Base-by-base conservation (phyloP, 2,888 invertebrate species). In the Argynnis bischoffii region DNA sequence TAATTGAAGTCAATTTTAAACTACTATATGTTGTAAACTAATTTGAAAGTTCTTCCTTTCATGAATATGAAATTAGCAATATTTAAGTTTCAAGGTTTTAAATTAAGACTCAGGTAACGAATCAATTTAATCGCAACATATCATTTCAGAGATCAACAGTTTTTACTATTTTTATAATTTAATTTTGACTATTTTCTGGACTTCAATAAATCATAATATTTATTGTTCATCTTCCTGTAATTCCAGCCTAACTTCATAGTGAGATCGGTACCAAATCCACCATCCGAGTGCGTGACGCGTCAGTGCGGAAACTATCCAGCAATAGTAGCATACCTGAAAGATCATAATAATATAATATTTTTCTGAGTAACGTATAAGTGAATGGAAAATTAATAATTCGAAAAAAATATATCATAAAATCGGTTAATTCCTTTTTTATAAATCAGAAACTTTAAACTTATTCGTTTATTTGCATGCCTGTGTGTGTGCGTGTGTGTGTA, bases 191-290 rank as follows among this genome's bases (percentile, higher is more conserved):
- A 0, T 41, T 11, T 41, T 41, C 0, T 41, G 11, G 35, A 11
- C 11, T 11, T 35, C 11, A 41, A 41, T 11, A 47, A 16, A 47
- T 15, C 5, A 26, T 16, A 0, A 16, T 35, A 50, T 51, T 15
- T 18, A 31, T 51, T 60, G 21, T 46, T 69, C 69, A n/a, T 55
- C 55, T 56, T 80, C 81, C 11, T 84, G 81, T 8, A 89, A 65
- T 59, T 89, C 81, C 1, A 92, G 81, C 46, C 88, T 78, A 5
- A 92, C 90, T 77, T 91, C 91, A 71, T 92, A 92, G 72, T 92
- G 92, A 0, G 91, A 87, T 1, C 90, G 79, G 75, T 92, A 91
- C 92, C 92, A 92, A 18, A 91, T 84, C 92, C 92, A 92, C 92
- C 92, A 92, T 59, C 88, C 88, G 0, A 92, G 84, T 0, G 91